Evolutionary conservation across 1,140 invertebrate species (phyloP), one percentile per base, ranked within the genome.

Genomic region (Zaprionus camerounensis): DNA sequence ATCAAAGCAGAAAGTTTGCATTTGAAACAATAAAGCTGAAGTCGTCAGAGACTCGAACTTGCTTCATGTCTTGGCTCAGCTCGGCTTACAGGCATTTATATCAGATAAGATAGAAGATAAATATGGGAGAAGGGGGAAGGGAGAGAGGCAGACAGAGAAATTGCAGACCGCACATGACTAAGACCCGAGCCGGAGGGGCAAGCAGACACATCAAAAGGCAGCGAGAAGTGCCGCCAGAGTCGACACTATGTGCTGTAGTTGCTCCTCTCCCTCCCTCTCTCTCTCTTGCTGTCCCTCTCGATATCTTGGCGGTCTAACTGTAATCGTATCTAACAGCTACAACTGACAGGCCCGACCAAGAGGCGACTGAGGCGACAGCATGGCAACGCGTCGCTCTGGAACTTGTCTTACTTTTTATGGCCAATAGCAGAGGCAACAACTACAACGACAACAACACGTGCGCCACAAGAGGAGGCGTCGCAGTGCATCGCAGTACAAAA

Each of bases 271-370:
- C 34, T 59, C 66, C 72, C 69, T 85, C 71, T 24, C 7, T 38
- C 31, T 38, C 20, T 49, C 20, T 51, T n/a, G 9, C 46, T 51
- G 7, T 24, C 3, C 6, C 41, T n/a, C 38, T 62, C 46, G 61
- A 62, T 64, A 71, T 80, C 69, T 85, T 71, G 59, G 76, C 77
- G 59, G 46, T 81, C 84, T 87, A 87, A 87, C 84, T 87, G 84
- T 88, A 88, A 88, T 87, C 84, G 85, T 88, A 87, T 87, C 84
- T 87, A 87, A 87, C 84, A 88, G 84, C 77, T 75, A 83, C 80
- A 69, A 72, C 87, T 87, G 83, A 87, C 83, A 87, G 71, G 70
- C 76, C 69, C 26, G 62, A 41, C 71, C 49, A 61, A 73, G 61
- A 71, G 53, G 38, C 67, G n/a, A 55, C 64, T 56, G 64, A 34